Evolutionary conservation across 2,888 invertebrate genomes (phyloP).

Genomic region (Eristalinus sepulchralis): DNA sequence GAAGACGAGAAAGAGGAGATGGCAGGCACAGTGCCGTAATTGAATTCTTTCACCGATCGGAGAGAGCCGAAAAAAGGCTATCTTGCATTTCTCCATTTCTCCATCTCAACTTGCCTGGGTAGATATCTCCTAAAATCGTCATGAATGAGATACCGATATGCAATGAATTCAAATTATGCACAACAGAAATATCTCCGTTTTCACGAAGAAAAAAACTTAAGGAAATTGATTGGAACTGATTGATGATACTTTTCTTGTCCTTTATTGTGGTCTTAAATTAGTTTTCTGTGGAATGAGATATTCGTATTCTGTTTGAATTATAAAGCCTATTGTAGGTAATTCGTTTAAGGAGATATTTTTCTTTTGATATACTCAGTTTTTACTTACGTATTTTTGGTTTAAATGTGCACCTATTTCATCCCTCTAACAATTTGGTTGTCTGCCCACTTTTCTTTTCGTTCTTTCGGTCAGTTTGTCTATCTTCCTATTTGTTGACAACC

Average conservation of each 20-base stretch:
- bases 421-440: too few relatives aligned
- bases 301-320: background rate
- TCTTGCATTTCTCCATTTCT: background rate
- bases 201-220: background rate
- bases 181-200: background rate
- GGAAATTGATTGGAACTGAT: background rate
- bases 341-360: too few relatives aligned
- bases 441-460: too few relatives aligned
- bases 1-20: background rate
- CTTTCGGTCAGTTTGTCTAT: too few relatives aligned
- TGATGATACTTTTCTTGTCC: background rate
- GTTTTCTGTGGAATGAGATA: background rate
- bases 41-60: background rate
- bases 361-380: too few relatives aligned
- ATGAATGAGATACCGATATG: background rate
- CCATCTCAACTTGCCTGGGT: background rate
- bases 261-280: background rate
- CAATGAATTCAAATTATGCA: background rate
- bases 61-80: background rate
- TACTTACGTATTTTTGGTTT: too few relatives aligned
- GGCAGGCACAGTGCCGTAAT: background rate
- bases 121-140: background rate
- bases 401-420: too few relatives aligned
- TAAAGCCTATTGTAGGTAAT: too few relatives aligned
- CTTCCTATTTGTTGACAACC: too few relatives aligned